Percentiles rank a stretch among this genome's conserved stretches.
Conservation (phyloP, 2,797 vertebrate genomes). For the Crax fasciolata region DNA sequence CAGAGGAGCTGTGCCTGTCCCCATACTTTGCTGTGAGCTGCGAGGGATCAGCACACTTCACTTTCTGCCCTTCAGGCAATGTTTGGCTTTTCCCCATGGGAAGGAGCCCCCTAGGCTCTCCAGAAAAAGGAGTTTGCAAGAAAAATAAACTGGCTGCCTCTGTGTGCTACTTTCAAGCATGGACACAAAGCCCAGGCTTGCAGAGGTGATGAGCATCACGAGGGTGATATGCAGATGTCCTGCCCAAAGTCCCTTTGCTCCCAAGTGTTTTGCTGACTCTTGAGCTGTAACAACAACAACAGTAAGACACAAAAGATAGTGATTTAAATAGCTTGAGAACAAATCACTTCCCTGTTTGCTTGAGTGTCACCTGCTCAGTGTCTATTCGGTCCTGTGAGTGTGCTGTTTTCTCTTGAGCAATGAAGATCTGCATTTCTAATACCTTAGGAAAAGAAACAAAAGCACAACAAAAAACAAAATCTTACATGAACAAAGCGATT, state of each 20-base stretch:
- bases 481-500: conserved; percentile 65
- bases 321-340: conserved; percentile 65
- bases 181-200: not conserved
- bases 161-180: fast-evolving
- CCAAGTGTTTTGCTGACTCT: conserved; percentile 26
- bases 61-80: not conserved
- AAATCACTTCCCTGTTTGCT: conserved; percentile 62
- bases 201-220: not conserved
- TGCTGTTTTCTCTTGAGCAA: conserved; percentile 61
- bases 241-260: not conserved
- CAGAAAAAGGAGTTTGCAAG: not conserved
- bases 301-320: conserved; percentile 17
- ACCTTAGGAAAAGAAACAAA: conserved; percentile 31
- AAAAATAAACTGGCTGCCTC: not conserved
- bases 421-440: conserved; percentile 74
- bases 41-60: not conserved
- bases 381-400: not conserved
- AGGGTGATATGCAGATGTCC: fast-evolving
- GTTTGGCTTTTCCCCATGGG: not conserved
- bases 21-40: not conserved
- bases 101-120: not conserved
- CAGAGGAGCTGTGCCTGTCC: not conserved
- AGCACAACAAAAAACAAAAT: not conserved
- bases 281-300: conserved; percentile 28
- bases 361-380: conserved; percentile 42